These are phyloP conservation scores for Magallana gigas DNA, from an alignment of 1,140 invertebrate genomes.

Conservation along the genomic window DNA sequence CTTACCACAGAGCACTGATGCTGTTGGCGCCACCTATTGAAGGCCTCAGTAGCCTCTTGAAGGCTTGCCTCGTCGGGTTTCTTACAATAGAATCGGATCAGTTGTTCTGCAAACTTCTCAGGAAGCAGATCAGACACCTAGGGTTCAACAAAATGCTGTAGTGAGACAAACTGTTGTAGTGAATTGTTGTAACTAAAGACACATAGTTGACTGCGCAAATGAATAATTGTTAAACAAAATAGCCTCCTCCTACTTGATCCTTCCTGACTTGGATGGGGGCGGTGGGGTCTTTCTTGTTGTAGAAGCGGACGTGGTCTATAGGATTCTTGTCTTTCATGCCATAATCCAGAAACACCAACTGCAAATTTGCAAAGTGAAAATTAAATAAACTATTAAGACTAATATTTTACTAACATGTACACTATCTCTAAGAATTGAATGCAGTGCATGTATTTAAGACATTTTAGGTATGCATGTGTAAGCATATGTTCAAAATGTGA, in stretches of 20 bases:
- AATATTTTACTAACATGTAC: no score
- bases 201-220: no score
- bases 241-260: conserved; percentile 51
- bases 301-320: conserved; percentile 59
- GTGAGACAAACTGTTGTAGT: no score
- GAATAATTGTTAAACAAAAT: no score
- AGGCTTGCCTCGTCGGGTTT: neutral
- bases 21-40: neutral
- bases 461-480: no score
- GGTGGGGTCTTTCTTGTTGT: conserved; percentile 56
- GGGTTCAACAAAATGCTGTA: no score
- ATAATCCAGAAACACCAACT: conserved; percentile 62
- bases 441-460: no score
- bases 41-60: neutral
- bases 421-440: no score
- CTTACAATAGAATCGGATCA: neutral
- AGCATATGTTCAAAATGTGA: no score
- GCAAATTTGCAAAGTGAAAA: neutral
- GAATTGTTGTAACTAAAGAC: no score
- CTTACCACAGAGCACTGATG: neutral
- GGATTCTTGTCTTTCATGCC: conserved; percentile 65
- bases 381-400: no score
- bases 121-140: conserved; percentile 57
- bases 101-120: conserved; percentile 57
- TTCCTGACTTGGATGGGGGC: conserved; percentile 52